Conservation (phyloP, 2,113 vertebrate species). For the Micromys minutus region DNA sequence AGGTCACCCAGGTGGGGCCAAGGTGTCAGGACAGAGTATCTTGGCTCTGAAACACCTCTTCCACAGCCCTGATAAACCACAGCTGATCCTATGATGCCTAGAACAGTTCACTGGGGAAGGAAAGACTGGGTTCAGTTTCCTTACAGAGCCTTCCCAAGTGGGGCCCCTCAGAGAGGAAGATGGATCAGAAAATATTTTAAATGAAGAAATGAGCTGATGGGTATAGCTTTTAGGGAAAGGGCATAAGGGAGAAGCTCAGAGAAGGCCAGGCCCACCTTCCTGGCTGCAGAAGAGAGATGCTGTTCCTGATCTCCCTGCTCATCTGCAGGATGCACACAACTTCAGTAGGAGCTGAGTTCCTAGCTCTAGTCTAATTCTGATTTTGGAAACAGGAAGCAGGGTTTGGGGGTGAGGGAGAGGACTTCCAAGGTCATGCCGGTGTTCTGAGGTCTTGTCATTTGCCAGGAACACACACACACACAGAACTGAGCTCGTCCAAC, state of each 20-base stretch:
- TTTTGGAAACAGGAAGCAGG: neutral
- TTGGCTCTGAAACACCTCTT: neutral
- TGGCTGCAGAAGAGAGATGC: fast-evolving
- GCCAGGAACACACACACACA: neutral
- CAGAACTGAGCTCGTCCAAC: neutral
- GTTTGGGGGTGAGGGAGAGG: neutral
- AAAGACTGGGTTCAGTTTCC: too few relatives aligned
- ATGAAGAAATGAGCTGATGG: neutral
- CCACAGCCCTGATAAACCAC: neutral
- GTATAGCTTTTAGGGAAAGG: neutral
- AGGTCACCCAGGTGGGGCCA: neutral
- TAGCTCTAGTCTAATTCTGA: fast-evolving
- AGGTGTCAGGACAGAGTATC: fast-evolving
- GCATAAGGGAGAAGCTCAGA: neutral
- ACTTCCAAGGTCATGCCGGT: neutral
- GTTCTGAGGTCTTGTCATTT: fast-evolving
- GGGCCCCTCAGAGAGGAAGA: neutral
- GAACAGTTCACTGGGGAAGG: too few relatives aligned
- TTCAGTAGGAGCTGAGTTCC: fast-evolving
- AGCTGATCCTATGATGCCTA: neutral
- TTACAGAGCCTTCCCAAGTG: neutral
- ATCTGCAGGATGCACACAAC: fast-evolving
- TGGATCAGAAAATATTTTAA: fast-evolving
- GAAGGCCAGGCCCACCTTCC: neutral
- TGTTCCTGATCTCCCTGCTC: neutral